Evolutionary conservation across 2,888 invertebrate species (phyloP), one percentile per base, ranked within the genome.

Genomic region (Bombylius discolor): DNA sequence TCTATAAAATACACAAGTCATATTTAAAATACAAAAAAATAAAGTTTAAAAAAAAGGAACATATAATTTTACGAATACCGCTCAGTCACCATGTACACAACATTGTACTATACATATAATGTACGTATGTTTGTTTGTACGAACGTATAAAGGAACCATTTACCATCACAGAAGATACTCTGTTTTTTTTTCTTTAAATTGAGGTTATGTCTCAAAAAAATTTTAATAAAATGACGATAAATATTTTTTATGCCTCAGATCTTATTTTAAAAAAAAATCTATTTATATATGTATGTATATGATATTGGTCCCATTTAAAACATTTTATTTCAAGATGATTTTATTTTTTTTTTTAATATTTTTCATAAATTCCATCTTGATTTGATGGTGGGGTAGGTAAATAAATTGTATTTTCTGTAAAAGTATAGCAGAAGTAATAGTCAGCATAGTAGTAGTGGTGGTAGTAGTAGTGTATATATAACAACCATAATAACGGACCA

Each of bases 221-320:
- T 53, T 53, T 53, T 53, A 53, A 53, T 53, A 53, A 53, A 53
- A 53, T 53, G 48, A 48, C 31, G 53, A 53, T 48, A 52, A 48
- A 42, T 42, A 42, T 53, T 53, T 53, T 53, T 53, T 53, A 53
- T 53, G 48, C 46, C 48, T 42, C 11, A 53, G 39, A 23, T 48
- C 12, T 44, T 48, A 48, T 48, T 53, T 53, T 33, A 49, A 48
- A 32, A 32, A 53, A 11, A 42, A 42, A 42, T 23, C 23, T 23
- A 23, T 23, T 5, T 1, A 42, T 11, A 6, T 11, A 42, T 23
- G 23, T 23, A 23, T 23, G 23, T 23, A 11, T 11, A 42, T 53
- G 53, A 53, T 53, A 53, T 53, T 53, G 53, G 33, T 34, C 31
- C 47, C 39, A 14, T 53, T 8, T 31, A n/a, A 32, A 36, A 46